Evolutionary conservation across 2,797 vertebrate species (phyloP), one percentile per base, ranked within the genome.

Genomic region (Poeciliopsis paucimaculata): DNA sequence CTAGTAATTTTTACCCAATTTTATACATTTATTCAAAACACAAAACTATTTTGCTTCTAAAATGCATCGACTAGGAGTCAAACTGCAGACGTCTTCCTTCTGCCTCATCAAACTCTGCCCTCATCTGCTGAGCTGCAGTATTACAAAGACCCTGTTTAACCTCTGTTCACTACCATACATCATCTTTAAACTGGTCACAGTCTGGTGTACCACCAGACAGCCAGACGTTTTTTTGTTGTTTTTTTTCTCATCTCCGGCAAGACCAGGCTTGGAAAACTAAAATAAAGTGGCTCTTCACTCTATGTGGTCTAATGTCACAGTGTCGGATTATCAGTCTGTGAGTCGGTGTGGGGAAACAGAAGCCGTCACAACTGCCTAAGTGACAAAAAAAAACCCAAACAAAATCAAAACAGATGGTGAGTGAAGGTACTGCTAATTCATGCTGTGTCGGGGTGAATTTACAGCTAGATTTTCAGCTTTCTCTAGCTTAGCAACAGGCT

Each of bases 121-220:
- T 92, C 93, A 76, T 89, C 91, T 93, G 92, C 91, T 86, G 76
- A 83, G 68, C 73, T 53, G 76, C 60, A 84, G 91, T 75, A 93
- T 82, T 93, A 86, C 89, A 91, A 72, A 86, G 45, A 12, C 57
- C 8, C 66, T 76, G 68, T 34, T 62, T 55, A 20, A 76, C 10
- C 53, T 43, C 11, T 2, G 49, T 16, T 53, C 34, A 66, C 57
- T 31, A n/a, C 49, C 31, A 45, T 15, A 8, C 0, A 0, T 87
- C 62, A 46, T 72, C 62, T 62, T 53, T 15, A 45, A 28, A 70
- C 9, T 11, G 43, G 73, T 68, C 31, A 23, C 4, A 46, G 12
- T 4, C 36, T 16, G 20, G 39, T 41, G 7, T 41, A 12, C 13
- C 11, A n/a, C 20, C 15, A 7, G 60, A 77, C 31, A 49, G 77